Conservation (phyloP, 2,797 vertebrate species). For the Microcaecilia unicolor region DNA sequence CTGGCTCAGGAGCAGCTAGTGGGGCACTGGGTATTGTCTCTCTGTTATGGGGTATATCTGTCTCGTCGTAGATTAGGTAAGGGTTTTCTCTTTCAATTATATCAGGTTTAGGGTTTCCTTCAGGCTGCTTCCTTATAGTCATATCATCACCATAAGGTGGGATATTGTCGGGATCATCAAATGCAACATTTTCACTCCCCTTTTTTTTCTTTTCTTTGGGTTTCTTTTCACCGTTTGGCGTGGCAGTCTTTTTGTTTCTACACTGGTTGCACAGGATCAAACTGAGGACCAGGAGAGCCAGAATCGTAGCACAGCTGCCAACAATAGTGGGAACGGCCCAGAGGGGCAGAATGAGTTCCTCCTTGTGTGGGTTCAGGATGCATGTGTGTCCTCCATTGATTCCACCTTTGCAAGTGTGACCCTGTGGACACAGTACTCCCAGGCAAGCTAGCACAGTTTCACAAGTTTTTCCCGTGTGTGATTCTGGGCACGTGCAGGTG, state of each 20-base stretch:
- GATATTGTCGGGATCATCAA: slow-evolving; percentile 90
- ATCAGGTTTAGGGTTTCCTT: slow-evolving; percentile 94
- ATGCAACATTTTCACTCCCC: slow-evolving; percentile 91
- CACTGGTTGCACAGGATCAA: slow-evolving; percentile 93
- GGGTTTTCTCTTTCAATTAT: slow-evolving; percentile 96
- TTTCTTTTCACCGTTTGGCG: slow-evolving; percentile 81
- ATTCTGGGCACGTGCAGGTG: slow-evolving; percentile 80
- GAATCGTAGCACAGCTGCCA: slow-evolving; percentile 80
- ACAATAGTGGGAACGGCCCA: slow-evolving; percentile 95
- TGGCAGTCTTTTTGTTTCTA: slow-evolving; percentile 66
- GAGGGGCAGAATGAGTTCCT: slow-evolving; percentile 74
- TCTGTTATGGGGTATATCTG: slow-evolving; percentile 70
- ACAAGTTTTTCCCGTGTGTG: slow-evolving; percentile 71
- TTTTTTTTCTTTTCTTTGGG: slow-evolving; percentile 93
- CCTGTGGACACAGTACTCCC: slow-evolving; percentile 69
- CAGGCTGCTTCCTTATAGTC: slow-evolving; percentile 90
- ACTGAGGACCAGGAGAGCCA: slow-evolving; percentile 85
- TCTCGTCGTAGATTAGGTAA: slow-evolving; percentile 93
- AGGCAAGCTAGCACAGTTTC: slow-evolving; percentile 80
- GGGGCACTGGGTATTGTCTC: slow-evolving; percentile 89
- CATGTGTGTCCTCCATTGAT: slow-evolving; percentile 66
- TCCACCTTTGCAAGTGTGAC: slow-evolving; percentile 63
- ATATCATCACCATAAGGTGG: slow-evolving; percentile 89
- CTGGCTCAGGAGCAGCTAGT: slow-evolving; percentile 69
- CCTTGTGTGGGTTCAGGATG: slow-evolving; percentile 38